Conservation (phyloP, 1,140 invertebrate genomes). For the Theocolax elegans region DNA sequence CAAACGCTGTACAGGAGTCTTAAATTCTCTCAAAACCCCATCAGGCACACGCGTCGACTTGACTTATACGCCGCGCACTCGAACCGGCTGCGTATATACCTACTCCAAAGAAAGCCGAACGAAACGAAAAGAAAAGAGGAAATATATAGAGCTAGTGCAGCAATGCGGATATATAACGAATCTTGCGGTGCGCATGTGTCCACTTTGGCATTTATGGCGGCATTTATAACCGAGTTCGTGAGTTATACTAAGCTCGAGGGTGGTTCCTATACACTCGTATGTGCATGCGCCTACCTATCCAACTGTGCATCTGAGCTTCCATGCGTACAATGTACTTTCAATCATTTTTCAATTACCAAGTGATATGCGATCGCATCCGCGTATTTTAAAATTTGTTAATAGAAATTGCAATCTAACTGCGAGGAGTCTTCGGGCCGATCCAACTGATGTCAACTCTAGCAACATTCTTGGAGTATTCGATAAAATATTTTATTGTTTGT, state of each 20-base stretch:
- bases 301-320: too few species aligned
- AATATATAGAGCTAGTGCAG: background rate
- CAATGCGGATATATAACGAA: conserved; percentile 3
- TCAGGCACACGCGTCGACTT: background rate
- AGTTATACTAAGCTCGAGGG: conserved; percentile 7
- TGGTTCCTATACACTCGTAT: background rate
- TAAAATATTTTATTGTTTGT: too few species aligned
- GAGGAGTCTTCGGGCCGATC: too few species aligned
- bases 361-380: conserved; percentile 55
- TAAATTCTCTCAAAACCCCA: conserved; percentile 8
- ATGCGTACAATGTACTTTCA: conserved; percentile 48
- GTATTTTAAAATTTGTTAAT: too few species aligned
- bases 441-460: too few species aligned
- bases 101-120: background rate
- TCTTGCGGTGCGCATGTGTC: conserved; percentile 29
- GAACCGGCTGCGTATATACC: too few species aligned
- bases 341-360: conserved; percentile 64
- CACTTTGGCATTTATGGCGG: conserved; percentile 50
- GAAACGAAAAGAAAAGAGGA: background rate
- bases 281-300: background rate
- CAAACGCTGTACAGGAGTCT: conserved; percentile 16
- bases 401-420: too few species aligned
- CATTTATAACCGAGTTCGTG: conserved; percentile 45
- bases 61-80: conserved; percentile 4
- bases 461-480: too few species aligned